phyloP scores from a whole-genome alignment of 2,888 invertebrate genomes.

The Cactoblastis cactorum region DNA sequence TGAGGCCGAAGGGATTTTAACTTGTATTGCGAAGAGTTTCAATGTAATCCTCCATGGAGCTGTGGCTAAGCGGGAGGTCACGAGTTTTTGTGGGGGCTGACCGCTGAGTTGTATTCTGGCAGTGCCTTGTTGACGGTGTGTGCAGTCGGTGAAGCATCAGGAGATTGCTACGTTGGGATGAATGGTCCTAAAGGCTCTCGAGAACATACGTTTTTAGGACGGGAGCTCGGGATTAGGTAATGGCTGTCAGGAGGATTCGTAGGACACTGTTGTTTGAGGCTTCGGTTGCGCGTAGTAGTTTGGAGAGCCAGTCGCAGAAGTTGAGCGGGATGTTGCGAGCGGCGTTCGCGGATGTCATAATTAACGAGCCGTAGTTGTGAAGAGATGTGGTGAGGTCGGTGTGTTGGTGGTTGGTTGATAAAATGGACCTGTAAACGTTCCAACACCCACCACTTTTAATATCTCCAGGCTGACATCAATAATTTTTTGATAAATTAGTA shows the following conservation, averaged over 20 bases:
- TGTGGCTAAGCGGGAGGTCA: constrained; percentile 58
- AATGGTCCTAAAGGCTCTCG: constrained; percentile 52
- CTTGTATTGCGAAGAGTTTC: constrained; percentile 49
- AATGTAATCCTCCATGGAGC: constrained; percentile 59
- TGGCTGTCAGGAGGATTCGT: constrained; percentile 61
- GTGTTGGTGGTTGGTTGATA: constrained; percentile 79
- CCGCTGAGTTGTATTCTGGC: constrained; percentile 51
- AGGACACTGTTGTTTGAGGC: constrained; percentile 64
- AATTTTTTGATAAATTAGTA: constrained; percentile 14
- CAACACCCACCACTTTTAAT: constrained; percentile 79
- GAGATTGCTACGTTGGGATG: constrained; percentile 48
- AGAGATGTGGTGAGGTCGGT: constrained; percentile 78
- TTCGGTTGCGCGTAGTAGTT: constrained; percentile 66
- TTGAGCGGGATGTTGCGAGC: constrained; percentile 63
- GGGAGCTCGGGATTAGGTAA: constrained; percentile 58
- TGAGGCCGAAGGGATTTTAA: constrained; percentile 66
- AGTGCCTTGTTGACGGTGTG: constrained; percentile 62
- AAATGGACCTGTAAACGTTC: constrained; percentile 80
- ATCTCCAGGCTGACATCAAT: constrained; percentile 36
- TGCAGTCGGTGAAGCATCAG: constrained; percentile 64
- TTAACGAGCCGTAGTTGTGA: constrained; percentile 75
- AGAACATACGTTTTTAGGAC: constrained; percentile 43
- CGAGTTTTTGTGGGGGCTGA: constrained; percentile 56
- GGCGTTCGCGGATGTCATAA: constrained; percentile 69
- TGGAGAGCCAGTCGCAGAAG: constrained; percentile 69